phyloP scores from a whole-genome alignment of 2,888 invertebrate genomes.

The Caenorhabditis angaria region DNA sequence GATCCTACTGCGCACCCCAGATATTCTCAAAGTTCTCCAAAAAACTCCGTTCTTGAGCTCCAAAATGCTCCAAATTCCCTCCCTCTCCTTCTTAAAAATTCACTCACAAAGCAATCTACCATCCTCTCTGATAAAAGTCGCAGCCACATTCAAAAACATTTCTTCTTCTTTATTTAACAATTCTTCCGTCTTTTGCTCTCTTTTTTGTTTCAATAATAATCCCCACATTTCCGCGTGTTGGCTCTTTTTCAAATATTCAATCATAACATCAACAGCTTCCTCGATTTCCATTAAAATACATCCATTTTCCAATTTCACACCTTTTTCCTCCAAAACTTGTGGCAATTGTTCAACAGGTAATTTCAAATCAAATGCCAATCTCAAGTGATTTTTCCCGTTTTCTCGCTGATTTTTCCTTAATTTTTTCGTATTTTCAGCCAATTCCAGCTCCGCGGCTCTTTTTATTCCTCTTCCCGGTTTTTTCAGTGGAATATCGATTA shows the following conservation, averaged over 20 bases:
- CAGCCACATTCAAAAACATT: constrained; percentile 32
- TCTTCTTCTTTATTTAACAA: constrained; percentile 31
- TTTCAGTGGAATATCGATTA: constrained; percentile 15
- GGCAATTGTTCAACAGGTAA: constrained; percentile 14
- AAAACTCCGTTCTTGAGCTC: no score
- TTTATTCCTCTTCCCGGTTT: constrained; percentile 9
- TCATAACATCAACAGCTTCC: constrained; percentile 38
- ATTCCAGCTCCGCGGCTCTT: constrained; percentile 4
- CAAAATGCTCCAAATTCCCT: no score
- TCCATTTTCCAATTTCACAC: constrained; percentile 12
- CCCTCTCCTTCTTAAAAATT: no score
- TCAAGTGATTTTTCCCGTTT: constrained; percentile 11
- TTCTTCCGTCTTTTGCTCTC: constrained; percentile 11
- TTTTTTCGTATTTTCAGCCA: neutral
- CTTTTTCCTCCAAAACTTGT: constrained; percentile 27
- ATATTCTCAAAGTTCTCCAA: no score
- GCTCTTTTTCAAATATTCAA: constrained; percentile 24
- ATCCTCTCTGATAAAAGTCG: constrained; percentile 14
- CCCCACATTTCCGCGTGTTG: constrained; percentile 34
- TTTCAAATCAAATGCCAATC: constrained; percentile 34
- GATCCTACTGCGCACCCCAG: no score
- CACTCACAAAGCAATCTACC: no score
- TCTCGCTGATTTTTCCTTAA: neutral
- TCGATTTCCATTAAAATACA: constrained; percentile 17
- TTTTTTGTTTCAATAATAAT: constrained; percentile 15